These are phyloP conservation scores for Lacerta bilineata DNA, from an alignment of 2,797 vertebrate genomes.

Conservation along the genomic window DNA sequence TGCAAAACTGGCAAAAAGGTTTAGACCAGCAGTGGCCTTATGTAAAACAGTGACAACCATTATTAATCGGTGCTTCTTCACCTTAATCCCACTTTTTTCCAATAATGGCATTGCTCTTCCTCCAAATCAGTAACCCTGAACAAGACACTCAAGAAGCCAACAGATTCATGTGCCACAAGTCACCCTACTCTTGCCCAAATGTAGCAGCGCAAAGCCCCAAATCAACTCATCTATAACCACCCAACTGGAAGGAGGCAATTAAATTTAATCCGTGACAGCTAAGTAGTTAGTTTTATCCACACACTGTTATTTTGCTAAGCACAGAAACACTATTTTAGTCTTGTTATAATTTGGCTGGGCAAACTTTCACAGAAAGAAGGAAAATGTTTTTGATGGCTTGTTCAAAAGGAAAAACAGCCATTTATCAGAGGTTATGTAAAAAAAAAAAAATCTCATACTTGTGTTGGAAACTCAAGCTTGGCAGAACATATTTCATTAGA, in stretches of 20 bases:
- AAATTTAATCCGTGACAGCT: constrained; percentile 66
- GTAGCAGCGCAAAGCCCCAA: constrained; percentile 31
- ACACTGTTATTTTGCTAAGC: constrained; percentile 61
- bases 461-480: constrained; percentile 74
- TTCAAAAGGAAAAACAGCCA: constrained; percentile 77
- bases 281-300: constrained; percentile 65
- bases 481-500: constrained; percentile 76
- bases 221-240: constrained; percentile 60
- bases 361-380: constrained; percentile 64
- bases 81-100: constrained; percentile 67
- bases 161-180: constrained; percentile 50
- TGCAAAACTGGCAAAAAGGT: not conserved
- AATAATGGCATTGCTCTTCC: constrained; percentile 74
- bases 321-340: constrained; percentile 72
- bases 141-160: constrained; percentile 62
- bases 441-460: constrained; percentile 61
- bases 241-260: constrained; percentile 61
- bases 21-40: not conserved
- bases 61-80: constrained; percentile 52
- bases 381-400: constrained; percentile 78
- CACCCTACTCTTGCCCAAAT: not conserved
- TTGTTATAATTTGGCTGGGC: constrained; percentile 69
- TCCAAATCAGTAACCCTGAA: constrained; percentile 67
- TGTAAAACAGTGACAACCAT: constrained; percentile 55
- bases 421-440: constrained; percentile 78